phyloP scores from a whole-genome alignment of 2,113 vertebrate genomes.

The Xyrauchen texanus region DNA sequence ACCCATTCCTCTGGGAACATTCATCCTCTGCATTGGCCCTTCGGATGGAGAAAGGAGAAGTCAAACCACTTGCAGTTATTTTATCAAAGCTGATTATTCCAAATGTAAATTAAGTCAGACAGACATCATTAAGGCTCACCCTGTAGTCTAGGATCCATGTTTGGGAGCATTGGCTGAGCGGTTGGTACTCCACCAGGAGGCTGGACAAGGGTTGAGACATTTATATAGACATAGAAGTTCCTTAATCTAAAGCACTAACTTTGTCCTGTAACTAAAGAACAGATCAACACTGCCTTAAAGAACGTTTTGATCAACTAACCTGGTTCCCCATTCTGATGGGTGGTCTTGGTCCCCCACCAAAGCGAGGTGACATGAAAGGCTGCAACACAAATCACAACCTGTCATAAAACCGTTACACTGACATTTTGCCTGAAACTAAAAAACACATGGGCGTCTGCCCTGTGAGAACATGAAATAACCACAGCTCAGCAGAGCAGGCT shows the following conservation, averaged over 20 bases:
- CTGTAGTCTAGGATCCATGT: slow-evolving; percentile 98
- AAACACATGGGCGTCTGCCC: neutral
- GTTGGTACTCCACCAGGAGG: slow-evolving; percentile 94
- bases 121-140: slow-evolving; percentile 69
- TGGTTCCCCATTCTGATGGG: slow-evolving; percentile 97
- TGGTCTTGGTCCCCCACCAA: slow-evolving; percentile 94
- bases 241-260: too few species aligned
- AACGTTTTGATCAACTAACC: slow-evolving; percentile 67
- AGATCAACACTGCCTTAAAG: too few species aligned
- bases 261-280: too few species aligned
- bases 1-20: slow-evolving; percentile 95
- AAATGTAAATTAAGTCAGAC: neutral
- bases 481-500: slow-evolving; percentile 42
- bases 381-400: slow-evolving; percentile 58
- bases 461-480: neutral
- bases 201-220: slow-evolving; percentile 64
- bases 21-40: slow-evolving; percentile 98
- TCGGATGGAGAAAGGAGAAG: slow-evolving; percentile 63
- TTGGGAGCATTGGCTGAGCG: slow-evolving; percentile 95
- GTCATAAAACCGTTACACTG: neutral
- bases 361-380: slow-evolving; percentile 99
- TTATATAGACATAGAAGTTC: neutral
- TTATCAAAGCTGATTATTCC: too few species aligned
- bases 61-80: neutral
- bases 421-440: neutral